A percentile compares a stretch with the other conserved stretches of the same genome.
phyloP scores from a whole-genome alignment of 2,113 vertebrate genomes.

The Noturus placidus region DNA sequence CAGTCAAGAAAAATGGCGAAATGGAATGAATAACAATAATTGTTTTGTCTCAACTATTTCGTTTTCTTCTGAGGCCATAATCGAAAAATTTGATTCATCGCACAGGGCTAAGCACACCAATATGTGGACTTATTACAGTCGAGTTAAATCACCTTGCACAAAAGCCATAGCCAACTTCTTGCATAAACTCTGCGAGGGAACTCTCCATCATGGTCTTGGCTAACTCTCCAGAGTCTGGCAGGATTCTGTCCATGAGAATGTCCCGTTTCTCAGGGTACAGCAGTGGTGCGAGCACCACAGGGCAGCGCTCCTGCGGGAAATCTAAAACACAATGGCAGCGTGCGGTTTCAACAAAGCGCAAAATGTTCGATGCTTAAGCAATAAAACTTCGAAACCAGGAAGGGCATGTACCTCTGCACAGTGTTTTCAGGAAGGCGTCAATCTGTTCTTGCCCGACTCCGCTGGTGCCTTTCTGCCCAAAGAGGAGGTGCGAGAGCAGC shows the following conservation, averaged over 20 bases:
- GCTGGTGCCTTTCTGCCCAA: slow-evolving; percentile 98
- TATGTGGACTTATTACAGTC: neutral
- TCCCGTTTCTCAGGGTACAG: slow-evolving; percentile 99
- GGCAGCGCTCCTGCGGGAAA: slow-evolving; percentile 99
- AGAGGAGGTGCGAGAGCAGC: slow-evolving; percentile 98
- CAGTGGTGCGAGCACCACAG: slow-evolving; percentile 99
- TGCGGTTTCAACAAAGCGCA: neutral
- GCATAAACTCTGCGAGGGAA: slow-evolving; percentile 98
- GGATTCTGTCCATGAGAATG: slow-evolving; percentile 99
- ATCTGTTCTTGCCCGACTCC: slow-evolving; percentile 99
- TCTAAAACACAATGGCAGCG: slow-evolving; percentile 67
- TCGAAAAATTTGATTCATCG: no score
- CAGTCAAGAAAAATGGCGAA: no score
- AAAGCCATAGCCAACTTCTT: slow-evolving; percentile 99
- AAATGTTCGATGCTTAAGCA: neutral
- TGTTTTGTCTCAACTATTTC: no score
- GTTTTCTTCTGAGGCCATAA: no score
- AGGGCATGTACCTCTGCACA: slow-evolving; percentile 88
- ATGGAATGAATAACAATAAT: no score
- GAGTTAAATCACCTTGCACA: slow-evolving; percentile 82
- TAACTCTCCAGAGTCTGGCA: slow-evolving; percentile 99
- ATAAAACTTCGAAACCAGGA: neutral
- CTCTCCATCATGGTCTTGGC: slow-evolving; percentile 99
- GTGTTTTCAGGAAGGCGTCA: slow-evolving; percentile 96
- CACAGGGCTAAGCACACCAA: no score